Evolutionary conservation across 2,888 invertebrate genomes (phyloP), one percentile per base, ranked within the genome.

Genomic region (Portevinia maculata): DNA sequence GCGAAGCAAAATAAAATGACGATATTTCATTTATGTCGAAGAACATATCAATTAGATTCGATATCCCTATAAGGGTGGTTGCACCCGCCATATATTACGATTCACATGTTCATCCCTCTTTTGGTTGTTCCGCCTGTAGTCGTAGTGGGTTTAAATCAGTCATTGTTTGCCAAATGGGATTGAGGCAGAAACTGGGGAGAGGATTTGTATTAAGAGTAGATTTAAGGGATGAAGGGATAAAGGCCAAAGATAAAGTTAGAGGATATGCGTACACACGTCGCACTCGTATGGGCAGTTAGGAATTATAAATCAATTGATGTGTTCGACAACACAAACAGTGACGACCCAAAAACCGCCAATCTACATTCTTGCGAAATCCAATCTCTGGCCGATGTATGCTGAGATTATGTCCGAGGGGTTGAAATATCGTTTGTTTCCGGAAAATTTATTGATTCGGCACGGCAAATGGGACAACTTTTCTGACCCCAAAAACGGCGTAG

Each of bases 271-370:
- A 28, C 46, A 39, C 57, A 24, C 24, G 9, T 4, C 32, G 19
- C 28, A 64, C 39, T 13, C n/a, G 67, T 53, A 8, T 64, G 76
- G 65, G 60, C 65, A 65, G 62, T 64, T 62, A 39, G 52, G 81
- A 81, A 81, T 81, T 81, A 81, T 81, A 81, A 76, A 81, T 81
- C 81, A 81, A 81, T 81, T 81, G 81, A 81, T 81, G 65, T 81
- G 81, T 81, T 71, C 46, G 76, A 70, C 81, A 81, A 44, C 24
- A 15, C 53, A 65, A 75, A 81, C 64, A 59, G 53, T 65, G 59
- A 65, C 46, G 65, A 76, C 76, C 64, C 76, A 41, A 24, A 70
- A 65, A 70, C 70, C 65, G 60, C 81, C 65, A 81, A 70, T 76
- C 46, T 76, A 65, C 64, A 76, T 59, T 81, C 59, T 57, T 59